Percentiles rank a stretch among this genome's conserved stretches.
These are phyloP conservation scores for Linnaemya tessellans DNA, from an alignment of 2,888 invertebrate species.

Conservation along the genomic window DNA sequence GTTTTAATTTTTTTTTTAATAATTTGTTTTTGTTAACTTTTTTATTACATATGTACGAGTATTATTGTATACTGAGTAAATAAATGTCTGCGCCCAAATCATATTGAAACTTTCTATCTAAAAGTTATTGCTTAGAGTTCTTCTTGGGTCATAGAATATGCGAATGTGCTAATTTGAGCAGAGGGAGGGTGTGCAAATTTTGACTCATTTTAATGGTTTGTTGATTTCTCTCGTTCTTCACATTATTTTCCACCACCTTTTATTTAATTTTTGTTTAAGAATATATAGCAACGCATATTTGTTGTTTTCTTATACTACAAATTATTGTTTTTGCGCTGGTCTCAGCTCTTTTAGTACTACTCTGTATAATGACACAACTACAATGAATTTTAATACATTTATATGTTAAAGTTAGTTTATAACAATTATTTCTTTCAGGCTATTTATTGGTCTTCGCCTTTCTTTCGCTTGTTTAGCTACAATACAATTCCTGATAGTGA, in stretches of 20 bases:
- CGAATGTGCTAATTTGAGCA: background rate
- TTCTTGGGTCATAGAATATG: background rate
- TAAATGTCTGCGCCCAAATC: too few relatives aligned
- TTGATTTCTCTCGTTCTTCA: conserved; percentile 4
- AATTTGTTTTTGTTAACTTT: too few relatives aligned
- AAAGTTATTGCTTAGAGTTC: background rate
- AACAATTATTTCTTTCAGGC: conserved; percentile 27
- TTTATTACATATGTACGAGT: too few relatives aligned
- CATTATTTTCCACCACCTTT: conserved; percentile 19
- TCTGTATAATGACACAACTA: background rate
- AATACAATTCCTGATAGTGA: conserved; percentile 12
- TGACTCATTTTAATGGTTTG: background rate
- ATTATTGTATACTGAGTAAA: too few relatives aligned
- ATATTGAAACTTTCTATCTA: too few relatives aligned
- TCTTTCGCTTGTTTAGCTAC: conserved; percentile 43
- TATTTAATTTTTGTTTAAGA: background rate
- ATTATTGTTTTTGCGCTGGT: conserved; percentile 23
- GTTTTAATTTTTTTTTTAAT: too few relatives aligned
- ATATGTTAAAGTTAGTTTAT: conserved; percentile 6
- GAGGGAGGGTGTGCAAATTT: background rate
- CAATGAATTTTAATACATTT: background rate
- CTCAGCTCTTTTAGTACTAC: background rate
- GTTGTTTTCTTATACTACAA: conserved; percentile 23
- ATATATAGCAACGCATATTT: background rate
- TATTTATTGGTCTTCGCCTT: conserved; percentile 61